Conservation (phyloP, 2,888 invertebrate species). For the Pseudococcus jackbeardsleyi region DNA sequence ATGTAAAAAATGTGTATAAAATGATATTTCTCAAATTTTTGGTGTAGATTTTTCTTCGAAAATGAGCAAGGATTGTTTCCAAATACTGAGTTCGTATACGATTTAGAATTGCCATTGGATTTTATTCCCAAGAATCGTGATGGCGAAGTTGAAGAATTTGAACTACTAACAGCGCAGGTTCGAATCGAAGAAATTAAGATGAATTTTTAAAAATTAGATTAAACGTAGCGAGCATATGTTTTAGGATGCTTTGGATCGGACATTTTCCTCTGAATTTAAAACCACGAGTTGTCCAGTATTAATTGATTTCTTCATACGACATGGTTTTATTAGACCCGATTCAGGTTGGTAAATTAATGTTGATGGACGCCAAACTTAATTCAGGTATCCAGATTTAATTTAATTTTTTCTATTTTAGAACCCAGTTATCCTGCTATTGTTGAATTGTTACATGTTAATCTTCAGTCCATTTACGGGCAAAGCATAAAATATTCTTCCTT, state of each 20-base stretch:
- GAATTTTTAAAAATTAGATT: background rate
- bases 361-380: constrained; percentile 6
- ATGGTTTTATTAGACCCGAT: constrained; percentile 89
- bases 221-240: constrained; percentile 17
- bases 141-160: constrained; percentile 94
- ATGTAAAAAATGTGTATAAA: background rate
- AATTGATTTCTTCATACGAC: constrained; percentile 92
- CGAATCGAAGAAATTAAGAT: background rate
- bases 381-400: constrained; percentile 4
- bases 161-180: constrained; percentile 85
- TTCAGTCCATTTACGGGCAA: constrained; percentile 83
- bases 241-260: constrained; percentile 76
- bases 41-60: constrained; percentile 86
- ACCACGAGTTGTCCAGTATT: constrained; percentile 93
- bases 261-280: constrained; percentile 88
- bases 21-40: constrained; percentile 61
- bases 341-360: constrained; percentile 76
- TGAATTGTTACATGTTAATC: constrained; percentile 88
- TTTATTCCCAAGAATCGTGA: constrained; percentile 94
- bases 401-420: constrained; percentile 75
- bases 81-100: constrained; percentile 94
- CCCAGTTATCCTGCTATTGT: constrained; percentile 86
- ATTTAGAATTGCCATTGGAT: constrained; percentile 89
- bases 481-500: background rate
- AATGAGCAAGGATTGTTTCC: constrained; percentile 94